Evolutionary conservation across 2,888 invertebrate species (phyloP), one percentile per base, ranked within the genome.

Genomic region (Oscheius sp.): DNA sequence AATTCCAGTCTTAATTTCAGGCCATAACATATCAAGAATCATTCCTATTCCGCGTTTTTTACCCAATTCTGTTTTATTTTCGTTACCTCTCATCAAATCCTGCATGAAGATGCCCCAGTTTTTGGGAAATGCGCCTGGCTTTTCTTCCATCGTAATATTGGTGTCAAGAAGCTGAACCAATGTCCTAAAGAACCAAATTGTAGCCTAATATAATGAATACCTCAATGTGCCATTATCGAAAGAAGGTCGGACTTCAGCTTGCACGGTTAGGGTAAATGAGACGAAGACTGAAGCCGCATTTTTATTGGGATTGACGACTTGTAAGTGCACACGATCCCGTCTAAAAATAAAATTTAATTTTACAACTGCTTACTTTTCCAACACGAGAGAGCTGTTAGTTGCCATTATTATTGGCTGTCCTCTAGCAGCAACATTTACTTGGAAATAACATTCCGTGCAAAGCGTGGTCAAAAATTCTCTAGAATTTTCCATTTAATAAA

Each of bases 21-120:
- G 85, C 84, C 84, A 85, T 55, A 85, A 75, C 70, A 85, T 82
- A 66, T 85, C 85, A 75, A 81, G 75, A 31, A 85, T 82, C 84
- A 85, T 82, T 57, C 82, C 84, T 75, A 69, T 52, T 6, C n/a
- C n/a, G n/a, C n/a, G n/a, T 12, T 2, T 15, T 29, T 48, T 39
- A 17, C 42, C 3, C 3, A 55, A n/a, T 12, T 33, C 25, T 17
- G 20, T 27, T 25, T 27, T 20, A 20, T 20, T 50, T 17, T 3
- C 25, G n/a, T 10, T 45, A 81, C 82, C 82, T 65, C 75, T 72
- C 55, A 84, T 81, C 42, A 85, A 66, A 69, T 84, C 84, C 64
- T 80, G 75, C 74, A 85, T 82, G 63, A 84, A 83, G 15, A 75
- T 61, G 12, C 73, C 78, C 83, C 84, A 84, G 6, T 71, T 69